These are phyloP conservation scores for Nomada fucata DNA, from an alignment of 2,888 invertebrate genomes.

Conservation along the genomic window DNA sequence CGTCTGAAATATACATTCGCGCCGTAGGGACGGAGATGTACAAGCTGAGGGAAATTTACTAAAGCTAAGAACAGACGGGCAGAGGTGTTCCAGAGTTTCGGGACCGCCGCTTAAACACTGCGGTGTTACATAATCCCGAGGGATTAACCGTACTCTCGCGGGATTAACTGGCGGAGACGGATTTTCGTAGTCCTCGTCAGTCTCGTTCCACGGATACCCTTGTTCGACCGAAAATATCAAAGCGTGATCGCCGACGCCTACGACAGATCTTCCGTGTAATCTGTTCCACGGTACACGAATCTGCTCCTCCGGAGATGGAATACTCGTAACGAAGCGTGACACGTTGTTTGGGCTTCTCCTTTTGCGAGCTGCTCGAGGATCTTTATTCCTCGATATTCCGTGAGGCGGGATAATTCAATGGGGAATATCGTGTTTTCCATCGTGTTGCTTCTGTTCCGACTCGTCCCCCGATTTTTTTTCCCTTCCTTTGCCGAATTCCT, in stretches of 20 bases:
- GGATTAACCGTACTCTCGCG: conserved; percentile 73
- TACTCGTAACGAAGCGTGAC: conserved; percentile 10
- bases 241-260: conserved; percentile 56
- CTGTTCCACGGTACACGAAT: conserved; percentile 30
- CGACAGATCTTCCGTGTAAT: conserved; percentile 49
- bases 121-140: conserved; percentile 74
- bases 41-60: conserved; percentile 66
- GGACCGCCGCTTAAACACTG: conserved; percentile 74
- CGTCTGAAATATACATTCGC: conserved; percentile 31
- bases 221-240: conserved; percentile 63
- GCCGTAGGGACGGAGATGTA: conserved; percentile 47
- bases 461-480: not conserved
- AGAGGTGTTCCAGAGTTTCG: conserved; percentile 64
- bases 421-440: not conserved
- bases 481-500: not conserved
- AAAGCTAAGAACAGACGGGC: conserved; percentile 62
- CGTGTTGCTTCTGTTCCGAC: not conserved
- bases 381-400: conserved; percentile 2
- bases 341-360: not conserved
- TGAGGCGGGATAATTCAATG: not conserved
- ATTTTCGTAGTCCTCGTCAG: conserved; percentile 60
- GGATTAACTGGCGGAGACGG: conserved; percentile 74
- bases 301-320: not conserved
- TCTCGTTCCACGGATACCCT: conserved; percentile 44
- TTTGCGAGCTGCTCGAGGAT: not conserved